Percentiles rank a stretch among this genome's conserved stretches.
These are phyloP conservation scores for Andrena marginata DNA, from an alignment of 2,888 invertebrate genomes.

Conservation along the genomic window DNA sequence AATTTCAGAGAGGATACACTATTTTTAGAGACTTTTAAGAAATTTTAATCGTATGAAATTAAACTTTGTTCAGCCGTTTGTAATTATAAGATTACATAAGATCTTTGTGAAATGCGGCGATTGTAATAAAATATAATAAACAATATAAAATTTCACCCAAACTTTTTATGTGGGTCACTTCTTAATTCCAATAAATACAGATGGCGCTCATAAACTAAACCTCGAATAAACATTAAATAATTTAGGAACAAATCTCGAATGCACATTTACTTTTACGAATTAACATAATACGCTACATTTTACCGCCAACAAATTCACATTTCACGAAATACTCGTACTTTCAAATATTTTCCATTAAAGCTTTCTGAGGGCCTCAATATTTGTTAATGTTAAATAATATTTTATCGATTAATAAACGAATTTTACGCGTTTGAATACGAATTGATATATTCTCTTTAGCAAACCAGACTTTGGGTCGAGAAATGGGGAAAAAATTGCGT, in stretches of 20 bases:
- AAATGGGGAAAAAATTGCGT: background rate
- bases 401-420: background rate
- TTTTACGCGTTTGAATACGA: background rate
- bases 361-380: background rate
- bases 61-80: slow-evolving; percentile 23
- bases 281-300: background rate
- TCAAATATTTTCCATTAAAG: background rate
- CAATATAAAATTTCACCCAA: slow-evolving; percentile 24
- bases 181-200: background rate
- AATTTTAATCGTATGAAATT: slow-evolving; percentile 44
- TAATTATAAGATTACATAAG: slow-evolving; percentile 47
- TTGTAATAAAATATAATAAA: slow-evolving; percentile 51
- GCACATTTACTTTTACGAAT: background rate
- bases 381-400: background rate
- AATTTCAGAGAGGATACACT: slow-evolving; percentile 34
- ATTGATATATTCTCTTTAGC: background rate
- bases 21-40: slow-evolving; percentile 20
- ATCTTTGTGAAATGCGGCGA: slow-evolving; percentile 40
- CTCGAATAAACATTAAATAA: background rate
- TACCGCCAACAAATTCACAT: slow-evolving; percentile 2
- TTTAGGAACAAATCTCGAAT: background rate
- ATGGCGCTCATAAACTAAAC: background rate
- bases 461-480: background rate
- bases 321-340: background rate
- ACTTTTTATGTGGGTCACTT: background rate